These are phyloP conservation scores for Helicoverpa zea DNA, from an alignment of 1,140 invertebrate species.

Conservation along the genomic window DNA sequence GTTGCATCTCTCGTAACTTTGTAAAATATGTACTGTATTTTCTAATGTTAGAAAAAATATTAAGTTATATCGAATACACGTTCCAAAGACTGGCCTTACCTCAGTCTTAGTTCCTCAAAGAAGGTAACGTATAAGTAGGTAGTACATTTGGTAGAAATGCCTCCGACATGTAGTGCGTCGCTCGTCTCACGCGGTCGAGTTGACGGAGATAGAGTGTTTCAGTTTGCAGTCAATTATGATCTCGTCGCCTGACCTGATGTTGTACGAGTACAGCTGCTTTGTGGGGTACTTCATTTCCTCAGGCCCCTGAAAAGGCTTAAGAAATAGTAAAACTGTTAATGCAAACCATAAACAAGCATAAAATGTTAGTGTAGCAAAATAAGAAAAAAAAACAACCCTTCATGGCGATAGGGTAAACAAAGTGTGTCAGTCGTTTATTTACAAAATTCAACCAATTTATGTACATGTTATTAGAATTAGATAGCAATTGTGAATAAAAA, in stretches of 20 bases:
- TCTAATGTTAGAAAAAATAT: constrained; percentile 42
- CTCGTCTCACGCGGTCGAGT: constrained; percentile 71
- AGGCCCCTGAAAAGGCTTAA: constrained; percentile 89
- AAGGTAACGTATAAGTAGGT: background rate
- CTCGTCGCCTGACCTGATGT: constrained; percentile 96
- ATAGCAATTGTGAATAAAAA: too few relatives aligned
- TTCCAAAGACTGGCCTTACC: constrained; percentile 20
- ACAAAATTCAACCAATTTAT: too few relatives aligned
- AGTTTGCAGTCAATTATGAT: constrained; percentile 94
- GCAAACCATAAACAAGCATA: constrained; percentile 1
- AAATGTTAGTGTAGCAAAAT: constrained; percentile 15
- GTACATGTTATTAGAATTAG: too few relatives aligned
- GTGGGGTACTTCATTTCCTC: constrained; percentile 96
- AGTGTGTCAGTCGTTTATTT: too few relatives aligned
- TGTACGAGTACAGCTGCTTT: constrained; percentile 96
- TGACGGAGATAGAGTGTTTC: constrained; percentile 76
- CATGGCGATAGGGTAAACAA: too few relatives aligned
- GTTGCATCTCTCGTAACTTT: constrained; percentile 17
- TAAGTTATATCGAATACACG: constrained; percentile 24
- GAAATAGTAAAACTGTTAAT: constrained; percentile 50
- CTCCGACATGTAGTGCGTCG: constrained; percentile 18
- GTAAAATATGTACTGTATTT: background rate
- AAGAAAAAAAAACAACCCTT: background rate
- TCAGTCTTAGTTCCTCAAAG: constrained; percentile 34
- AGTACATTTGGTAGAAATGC: constrained; percentile 10